Evolutionary conservation across 2,888 invertebrate species (phyloP).

Genomic region (Saturnia pavonia): DNA sequence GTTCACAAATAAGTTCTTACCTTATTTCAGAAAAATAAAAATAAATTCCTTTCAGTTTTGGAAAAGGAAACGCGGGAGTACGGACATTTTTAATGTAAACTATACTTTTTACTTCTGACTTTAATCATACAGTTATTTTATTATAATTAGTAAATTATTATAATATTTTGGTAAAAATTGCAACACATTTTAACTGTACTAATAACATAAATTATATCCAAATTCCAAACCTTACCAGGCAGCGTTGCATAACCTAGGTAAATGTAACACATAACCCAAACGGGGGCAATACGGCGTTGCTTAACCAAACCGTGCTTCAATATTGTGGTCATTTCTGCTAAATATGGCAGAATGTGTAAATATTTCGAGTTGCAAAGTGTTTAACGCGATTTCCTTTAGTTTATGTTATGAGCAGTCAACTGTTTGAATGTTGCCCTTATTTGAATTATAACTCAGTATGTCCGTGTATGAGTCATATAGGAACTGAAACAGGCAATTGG

Average conservation of each 20-base stretch:
- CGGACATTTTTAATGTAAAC: too few relatives aligned
- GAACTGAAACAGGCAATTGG: not conserved
- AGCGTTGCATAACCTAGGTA: slow-evolving; percentile 25
- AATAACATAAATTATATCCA: not conserved
- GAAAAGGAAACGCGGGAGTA: too few relatives aligned
- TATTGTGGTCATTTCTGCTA: slow-evolving; percentile 35
- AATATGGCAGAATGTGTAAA: slow-evolving; percentile 29
- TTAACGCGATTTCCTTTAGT: not conserved
- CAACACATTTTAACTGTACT: not conserved
- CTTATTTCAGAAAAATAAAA: too few relatives aligned
- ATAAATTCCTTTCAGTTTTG: too few relatives aligned
- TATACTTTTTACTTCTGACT: too few relatives aligned
- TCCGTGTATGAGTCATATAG: not conserved
- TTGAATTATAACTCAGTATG: not conserved
- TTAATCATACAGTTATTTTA: too few relatives aligned
- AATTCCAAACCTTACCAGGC: slow-evolving; percentile 26
- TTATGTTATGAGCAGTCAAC: not conserved
- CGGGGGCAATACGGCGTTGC: slow-evolving; percentile 16
- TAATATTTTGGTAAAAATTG: too few relatives aligned
- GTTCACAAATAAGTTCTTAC: too few relatives aligned
- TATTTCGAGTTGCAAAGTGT: slow-evolving; percentile 7
- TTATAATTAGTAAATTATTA: too few relatives aligned
- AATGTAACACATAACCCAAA: slow-evolving; percentile 18
- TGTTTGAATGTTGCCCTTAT: not conserved
- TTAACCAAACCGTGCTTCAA: slow-evolving; percentile 23